Evolutionary conservation across 2,797 vertebrate species (phyloP).

Genomic region (Ceryle rudis): DNA sequence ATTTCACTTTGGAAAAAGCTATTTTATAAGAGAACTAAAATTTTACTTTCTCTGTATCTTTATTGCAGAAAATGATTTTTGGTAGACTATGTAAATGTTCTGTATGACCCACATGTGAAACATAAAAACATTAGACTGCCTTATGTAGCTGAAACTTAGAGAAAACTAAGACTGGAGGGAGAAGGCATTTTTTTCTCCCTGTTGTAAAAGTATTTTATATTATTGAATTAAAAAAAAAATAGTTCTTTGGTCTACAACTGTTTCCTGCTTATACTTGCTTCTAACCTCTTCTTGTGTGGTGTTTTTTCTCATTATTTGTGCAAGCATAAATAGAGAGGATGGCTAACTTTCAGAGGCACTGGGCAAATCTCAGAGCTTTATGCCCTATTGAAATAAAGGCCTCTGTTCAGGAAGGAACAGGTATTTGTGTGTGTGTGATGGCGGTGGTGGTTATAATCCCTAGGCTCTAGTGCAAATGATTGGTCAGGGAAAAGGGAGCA

Average conservation of each 20-base stretch:
- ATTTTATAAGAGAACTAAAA: neutral
- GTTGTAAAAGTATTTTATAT: neutral
- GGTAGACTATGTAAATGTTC: conserved; percentile 28
- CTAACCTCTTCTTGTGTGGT: neutral
- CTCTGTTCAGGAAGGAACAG: neutral
- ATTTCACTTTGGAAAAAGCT: neutral
- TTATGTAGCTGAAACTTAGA: neutral
- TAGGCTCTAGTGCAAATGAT: neutral
- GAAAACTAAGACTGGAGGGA: neutral
- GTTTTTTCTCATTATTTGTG: neutral
- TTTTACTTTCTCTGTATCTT: conserved; percentile 1
- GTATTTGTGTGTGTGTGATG: no score
- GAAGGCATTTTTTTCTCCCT: neutral
- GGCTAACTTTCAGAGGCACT: neutral
- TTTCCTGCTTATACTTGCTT: neutral
- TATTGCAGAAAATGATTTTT: conserved; percentile 37
- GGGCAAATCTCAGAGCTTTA: neutral
- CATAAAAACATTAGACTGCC: neutral
- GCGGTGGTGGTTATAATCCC: neutral
- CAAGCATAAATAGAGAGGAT: neutral
- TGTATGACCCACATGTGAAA: conserved; percentile 37
- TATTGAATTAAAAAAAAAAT: neutral
- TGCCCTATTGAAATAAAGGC: neutral
- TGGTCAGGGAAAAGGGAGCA: neutral
- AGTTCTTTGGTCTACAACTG: neutral